phyloP scores from a whole-genome alignment of 2,113 vertebrate species.

The Lanius ludovicianus region DNA sequence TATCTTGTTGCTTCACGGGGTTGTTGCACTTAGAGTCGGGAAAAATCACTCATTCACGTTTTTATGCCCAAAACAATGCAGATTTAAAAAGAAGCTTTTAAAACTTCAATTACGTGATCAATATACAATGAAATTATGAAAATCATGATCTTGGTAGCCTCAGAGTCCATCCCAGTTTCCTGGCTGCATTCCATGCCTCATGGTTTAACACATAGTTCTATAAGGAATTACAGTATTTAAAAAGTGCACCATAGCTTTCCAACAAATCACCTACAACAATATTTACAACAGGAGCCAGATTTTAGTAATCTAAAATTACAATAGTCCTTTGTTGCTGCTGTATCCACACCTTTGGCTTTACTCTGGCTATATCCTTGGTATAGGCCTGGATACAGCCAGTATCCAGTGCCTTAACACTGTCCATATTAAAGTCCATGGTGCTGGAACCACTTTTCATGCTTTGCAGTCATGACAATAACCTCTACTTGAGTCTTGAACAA shows the following conservation, averaged over 20 bases:
- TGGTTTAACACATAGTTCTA: not conserved
- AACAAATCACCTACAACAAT: not conserved
- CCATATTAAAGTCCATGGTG: not conserved
- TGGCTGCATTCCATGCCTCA: not conserved
- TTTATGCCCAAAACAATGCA: not conserved
- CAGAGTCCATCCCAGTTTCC: not conserved
- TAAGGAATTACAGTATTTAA: not conserved
- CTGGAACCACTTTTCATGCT: not conserved
- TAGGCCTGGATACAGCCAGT: not conserved
- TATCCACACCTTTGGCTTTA: not conserved
- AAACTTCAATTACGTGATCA: not conserved
- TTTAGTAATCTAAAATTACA: not conserved
- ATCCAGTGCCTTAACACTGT: not conserved
- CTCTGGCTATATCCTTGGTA: not conserved
- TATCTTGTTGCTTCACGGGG: not conserved
- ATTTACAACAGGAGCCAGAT: not conserved
- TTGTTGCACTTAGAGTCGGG: not conserved
- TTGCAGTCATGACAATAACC: not conserved
- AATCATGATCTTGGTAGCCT: not conserved
- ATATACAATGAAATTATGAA: not conserved
- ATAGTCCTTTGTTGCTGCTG: not conserved
- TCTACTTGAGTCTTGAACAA: not conserved
- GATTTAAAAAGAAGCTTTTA: not conserved
- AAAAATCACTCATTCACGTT: not conserved
- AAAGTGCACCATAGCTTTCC: not conserved